Percentiles rank a stretch among this genome's conserved stretches.
Conservation (phyloP, 2,888 invertebrate genomes). For the Osmoderma eremita region DNA sequence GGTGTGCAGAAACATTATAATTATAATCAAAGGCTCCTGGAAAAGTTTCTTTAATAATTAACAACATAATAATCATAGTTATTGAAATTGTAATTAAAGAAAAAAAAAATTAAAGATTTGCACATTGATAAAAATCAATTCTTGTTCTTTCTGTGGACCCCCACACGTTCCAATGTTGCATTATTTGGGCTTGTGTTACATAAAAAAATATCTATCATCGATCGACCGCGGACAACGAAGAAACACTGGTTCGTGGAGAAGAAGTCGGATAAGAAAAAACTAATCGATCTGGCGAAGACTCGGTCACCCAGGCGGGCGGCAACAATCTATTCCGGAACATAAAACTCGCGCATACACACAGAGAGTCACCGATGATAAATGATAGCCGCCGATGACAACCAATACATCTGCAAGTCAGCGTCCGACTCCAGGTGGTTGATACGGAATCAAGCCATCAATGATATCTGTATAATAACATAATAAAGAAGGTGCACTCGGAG, state of each 20-base stretch:
- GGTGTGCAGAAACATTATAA: too few relatives aligned
- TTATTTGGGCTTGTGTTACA: not conserved
- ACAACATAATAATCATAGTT: too few relatives aligned
- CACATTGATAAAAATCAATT: too few relatives aligned
- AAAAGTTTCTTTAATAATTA: too few relatives aligned
- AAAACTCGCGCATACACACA: constrained; percentile 15
- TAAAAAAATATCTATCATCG: not conserved
- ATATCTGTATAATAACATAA: constrained; percentile 62
- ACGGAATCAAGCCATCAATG: constrained; percentile 57
- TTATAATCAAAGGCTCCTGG: too few relatives aligned
- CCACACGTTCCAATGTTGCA: too few relatives aligned
- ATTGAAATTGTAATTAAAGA: too few relatives aligned
- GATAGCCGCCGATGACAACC: constrained; percentile 49
- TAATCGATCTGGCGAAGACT: not conserved
- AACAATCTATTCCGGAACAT: constrained; percentile 15
- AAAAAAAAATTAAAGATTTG: too few relatives aligned
- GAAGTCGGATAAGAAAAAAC: not conserved
- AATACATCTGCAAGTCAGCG: constrained; percentile 57
- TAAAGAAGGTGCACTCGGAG: constrained; percentile 54
- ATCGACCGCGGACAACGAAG: too few relatives aligned
- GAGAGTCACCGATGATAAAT: constrained; percentile 46
- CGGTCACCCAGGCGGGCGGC: constrained; percentile 18
- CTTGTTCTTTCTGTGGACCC: too few relatives aligned
- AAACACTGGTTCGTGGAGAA: not conserved
- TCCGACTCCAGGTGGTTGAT: constrained; percentile 58